Evolutionary conservation across 2,113 vertebrate species (phyloP), one percentile per base, ranked within the genome.

Genomic region (Oenanthe melanoleuca): DNA sequence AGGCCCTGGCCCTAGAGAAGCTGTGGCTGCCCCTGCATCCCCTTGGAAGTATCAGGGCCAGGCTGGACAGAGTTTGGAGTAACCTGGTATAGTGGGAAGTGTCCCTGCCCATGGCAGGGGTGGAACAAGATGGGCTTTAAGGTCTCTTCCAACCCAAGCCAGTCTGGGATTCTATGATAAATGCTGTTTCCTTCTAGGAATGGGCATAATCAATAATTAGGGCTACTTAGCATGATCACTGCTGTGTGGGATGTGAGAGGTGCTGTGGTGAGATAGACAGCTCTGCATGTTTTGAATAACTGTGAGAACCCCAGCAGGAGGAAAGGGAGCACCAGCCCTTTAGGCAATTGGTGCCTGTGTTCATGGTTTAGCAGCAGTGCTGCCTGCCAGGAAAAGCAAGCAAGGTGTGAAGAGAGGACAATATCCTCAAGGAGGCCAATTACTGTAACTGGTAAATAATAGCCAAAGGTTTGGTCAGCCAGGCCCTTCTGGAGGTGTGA

Each of bases 31-130:
- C 53, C 20, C 44, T 47, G 40, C 18, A 50, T 50, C 20, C 25
- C 71, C 26, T 52, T 66, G 61, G 31, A 5, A 75, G 16, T 42
- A 37, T 25, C 61, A 21, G 37, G 37, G 31, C 31, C 21, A 34
- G 37, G 16, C 0, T 66, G 52, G 31, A 50, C 0, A 0, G 26
- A 14, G 37, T 7, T 60, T 44, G 22, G 37, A 67, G 63, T 53
- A 77, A 0, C 1, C 22, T 52, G 33, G 33, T 26, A 0, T 3
- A 44, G 53, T 59, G 22, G 26, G 9, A 77, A 18, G 6, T 26
- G 37, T 37, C 53, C 18, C 37, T 86, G 52, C 5, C 50, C 7
- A 3, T 44, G 61, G 31, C 31, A 37, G 17, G 17, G 16, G 0
- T 75, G 37, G 34, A 13, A 50, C 31, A 4, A 6, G 34, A 42